phyloP scores from a whole-genome alignment of 2,888 invertebrate genomes.

The Disparrhopalites patrizii region DNA sequence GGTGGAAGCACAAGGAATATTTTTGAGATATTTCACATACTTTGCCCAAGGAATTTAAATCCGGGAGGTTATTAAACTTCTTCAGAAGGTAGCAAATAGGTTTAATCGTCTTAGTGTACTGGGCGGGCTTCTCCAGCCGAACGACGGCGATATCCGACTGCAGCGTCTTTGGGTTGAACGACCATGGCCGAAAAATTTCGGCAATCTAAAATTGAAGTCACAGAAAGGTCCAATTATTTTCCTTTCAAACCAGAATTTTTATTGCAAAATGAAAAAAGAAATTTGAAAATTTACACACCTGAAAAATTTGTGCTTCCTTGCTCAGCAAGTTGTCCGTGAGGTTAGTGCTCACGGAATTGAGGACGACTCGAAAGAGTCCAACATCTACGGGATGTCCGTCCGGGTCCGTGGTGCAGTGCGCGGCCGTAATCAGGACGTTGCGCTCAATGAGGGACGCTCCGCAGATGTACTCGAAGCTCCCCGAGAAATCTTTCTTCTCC shows the following conservation, averaged over 20 bases:
- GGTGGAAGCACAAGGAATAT: no score
- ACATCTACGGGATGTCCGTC: neutral
- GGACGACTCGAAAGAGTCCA: neutral
- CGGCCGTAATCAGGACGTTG: conserved; percentile 14
- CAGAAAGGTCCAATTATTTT: neutral
- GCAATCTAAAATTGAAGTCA: no score
- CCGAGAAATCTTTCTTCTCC: neutral
- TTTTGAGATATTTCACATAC: no score
- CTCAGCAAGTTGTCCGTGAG: neutral
- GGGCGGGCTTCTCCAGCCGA: neutral
- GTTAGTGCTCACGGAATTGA: neutral
- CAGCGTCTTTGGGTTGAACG: neutral
- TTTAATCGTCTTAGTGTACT: neutral
- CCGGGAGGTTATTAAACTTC: neutral
- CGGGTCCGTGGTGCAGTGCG: neutral
- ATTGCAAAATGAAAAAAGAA: no score
- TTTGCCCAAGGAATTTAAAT: neutral
- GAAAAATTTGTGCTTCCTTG: neutral
- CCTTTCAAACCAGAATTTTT: neutral
- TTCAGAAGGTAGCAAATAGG: conserved; percentile 13
- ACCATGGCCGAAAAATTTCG: conserved; percentile 1
- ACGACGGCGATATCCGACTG: conserved; percentile 17
- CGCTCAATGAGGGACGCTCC: conserved; percentile 12
- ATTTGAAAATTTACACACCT: neutral
- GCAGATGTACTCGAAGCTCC: neutral